phyloP scores from a whole-genome alignment of 2,888 invertebrate species.

The Troilus luridus region DNA sequence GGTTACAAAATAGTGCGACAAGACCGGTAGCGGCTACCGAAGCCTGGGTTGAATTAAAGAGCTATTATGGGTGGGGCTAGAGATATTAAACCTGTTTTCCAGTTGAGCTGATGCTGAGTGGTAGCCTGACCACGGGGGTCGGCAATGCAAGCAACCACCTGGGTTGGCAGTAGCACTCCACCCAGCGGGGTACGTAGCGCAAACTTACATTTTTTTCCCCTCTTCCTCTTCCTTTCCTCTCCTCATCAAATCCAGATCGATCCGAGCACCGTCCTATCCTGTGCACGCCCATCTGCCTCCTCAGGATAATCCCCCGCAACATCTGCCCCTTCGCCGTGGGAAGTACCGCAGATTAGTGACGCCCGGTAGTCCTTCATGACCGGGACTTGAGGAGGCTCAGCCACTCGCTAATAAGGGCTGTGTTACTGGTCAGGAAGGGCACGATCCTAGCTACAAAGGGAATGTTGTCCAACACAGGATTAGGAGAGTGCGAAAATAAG shows the following conservation, averaged over 20 bases:
- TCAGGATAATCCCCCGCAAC: conserved; percentile 31
- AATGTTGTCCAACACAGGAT: not conserved
- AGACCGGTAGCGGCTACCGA: not conserved
- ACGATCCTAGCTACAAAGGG: not conserved
- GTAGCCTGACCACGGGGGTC: conserved; percentile 16
- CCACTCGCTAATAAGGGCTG: not conserved
- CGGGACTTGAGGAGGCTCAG: not conserved
- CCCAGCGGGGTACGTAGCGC: not conserved
- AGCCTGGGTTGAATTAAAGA: conserved; percentile 11
- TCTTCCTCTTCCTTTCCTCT: not conserved
- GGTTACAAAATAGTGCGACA: not conserved
- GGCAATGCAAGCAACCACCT: not conserved
- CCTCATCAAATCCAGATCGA: conserved; percentile 53
- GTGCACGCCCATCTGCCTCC: conserved; percentile 43
- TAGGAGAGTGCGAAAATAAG: not conserved
- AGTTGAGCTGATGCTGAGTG: not conserved
- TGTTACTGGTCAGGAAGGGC: not conserved
- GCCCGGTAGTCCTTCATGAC: not conserved
- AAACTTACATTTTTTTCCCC: conserved; percentile 6
- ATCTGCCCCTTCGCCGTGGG: conserved; percentile 52
- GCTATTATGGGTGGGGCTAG: conserved; percentile 19
- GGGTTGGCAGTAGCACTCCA: not conserved
- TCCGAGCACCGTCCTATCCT: not conserved
- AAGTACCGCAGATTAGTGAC: conserved; percentile 45
- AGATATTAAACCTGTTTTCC: conserved; percentile 46